phyloP scores from a whole-genome alignment of 1,140 invertebrate genomes.

The Drosophila simulans region DNA sequence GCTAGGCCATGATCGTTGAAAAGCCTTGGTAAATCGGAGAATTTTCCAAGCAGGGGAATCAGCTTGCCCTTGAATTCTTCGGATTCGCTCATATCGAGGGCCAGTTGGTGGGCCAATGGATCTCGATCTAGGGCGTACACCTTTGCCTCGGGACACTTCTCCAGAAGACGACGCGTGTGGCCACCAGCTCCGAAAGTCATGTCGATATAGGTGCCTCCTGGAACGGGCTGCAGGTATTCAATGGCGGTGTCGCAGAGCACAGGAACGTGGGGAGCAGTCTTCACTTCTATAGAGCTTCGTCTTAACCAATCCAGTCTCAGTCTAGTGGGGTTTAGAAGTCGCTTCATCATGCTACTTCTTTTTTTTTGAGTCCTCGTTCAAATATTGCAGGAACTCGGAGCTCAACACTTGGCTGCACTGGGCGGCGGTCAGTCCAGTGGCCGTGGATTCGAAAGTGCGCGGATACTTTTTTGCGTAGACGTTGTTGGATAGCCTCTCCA shows the following conservation, averaged over 20 bases:
- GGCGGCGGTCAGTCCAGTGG: conserved; percentile 89
- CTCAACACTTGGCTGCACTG: conserved; percentile 90
- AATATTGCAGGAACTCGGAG: conserved; percentile 88
- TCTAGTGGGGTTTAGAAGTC: conserved; percentile 56
- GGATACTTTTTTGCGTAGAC: conserved; percentile 88
- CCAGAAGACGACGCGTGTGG: conserved; percentile 89
- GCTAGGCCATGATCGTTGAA: conserved; percentile 87
- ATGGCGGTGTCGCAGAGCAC: conserved; percentile 90
- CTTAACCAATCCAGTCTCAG: conserved; percentile 40
- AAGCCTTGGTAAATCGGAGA: conserved; percentile 93
- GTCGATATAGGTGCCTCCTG: conserved; percentile 89
- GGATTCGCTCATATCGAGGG: conserved; percentile 86
- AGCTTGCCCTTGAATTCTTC: conserved; percentile 89
- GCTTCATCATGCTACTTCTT: conserved; percentile 30
- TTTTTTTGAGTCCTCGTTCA: conserved; percentile 85
- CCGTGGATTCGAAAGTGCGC: conserved; percentile 86
- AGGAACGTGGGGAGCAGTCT: conserved; percentile 87
- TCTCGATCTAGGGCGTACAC: conserved; percentile 96
- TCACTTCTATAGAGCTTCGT: conserved; percentile 4
- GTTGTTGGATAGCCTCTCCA: conserved; percentile 90
- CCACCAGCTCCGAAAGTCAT: conserved; percentile 98
- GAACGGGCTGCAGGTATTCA: conserved; percentile 87
- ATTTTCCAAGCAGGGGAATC: conserved; percentile 92
- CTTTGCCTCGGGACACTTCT: conserved; percentile 87
- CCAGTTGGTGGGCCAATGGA: conserved; percentile 90